These are phyloP conservation scores for Stenolophus ochropezus DNA, from an alignment of 2,888 invertebrate genomes.

Conservation along the genomic window DNA sequence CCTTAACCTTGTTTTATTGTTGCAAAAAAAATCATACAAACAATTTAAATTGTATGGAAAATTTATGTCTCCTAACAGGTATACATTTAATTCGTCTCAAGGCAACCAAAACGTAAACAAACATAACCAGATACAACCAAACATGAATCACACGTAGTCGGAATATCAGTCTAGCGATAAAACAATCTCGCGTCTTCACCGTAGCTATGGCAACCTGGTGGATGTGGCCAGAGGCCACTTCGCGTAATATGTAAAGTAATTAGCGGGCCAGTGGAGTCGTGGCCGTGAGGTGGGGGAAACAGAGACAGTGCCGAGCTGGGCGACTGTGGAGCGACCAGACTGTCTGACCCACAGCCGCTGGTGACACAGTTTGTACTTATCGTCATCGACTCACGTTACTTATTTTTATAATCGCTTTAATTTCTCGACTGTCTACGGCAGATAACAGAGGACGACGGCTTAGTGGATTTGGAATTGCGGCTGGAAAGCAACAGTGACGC, in stretches of 20 bases:
- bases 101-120: not conserved
- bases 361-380: conserved; percentile 67
- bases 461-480: not conserved
- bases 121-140: not conserved
- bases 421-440: conserved; percentile 41
- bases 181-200: not conserved
- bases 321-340: conserved; percentile 66
- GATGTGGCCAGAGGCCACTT: conserved; percentile 12
- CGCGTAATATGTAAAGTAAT: conserved; percentile 55
- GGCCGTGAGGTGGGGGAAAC: not conserved
- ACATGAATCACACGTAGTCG: not conserved
- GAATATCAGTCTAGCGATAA: not conserved
- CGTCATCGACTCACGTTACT: conserved; percentile 42
- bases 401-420: conserved; percentile 46
- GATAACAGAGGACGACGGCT: conserved; percentile 20
- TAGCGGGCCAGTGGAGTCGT: not conserved
- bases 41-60: not conserved
- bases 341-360: conserved; percentile 69
- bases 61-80: not conserved
- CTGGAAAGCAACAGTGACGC: not conserved
- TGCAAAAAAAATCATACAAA: not conserved
- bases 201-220: conserved; percentile 1
- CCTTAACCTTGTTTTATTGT: not conserved
- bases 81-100: not conserved
- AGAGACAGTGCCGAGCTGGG: not conserved